Evolutionary conservation across 2,113 vertebrate genomes (phyloP), one percentile per base, ranked within the genome.

Genomic region (Psophia crepitans): DNA sequence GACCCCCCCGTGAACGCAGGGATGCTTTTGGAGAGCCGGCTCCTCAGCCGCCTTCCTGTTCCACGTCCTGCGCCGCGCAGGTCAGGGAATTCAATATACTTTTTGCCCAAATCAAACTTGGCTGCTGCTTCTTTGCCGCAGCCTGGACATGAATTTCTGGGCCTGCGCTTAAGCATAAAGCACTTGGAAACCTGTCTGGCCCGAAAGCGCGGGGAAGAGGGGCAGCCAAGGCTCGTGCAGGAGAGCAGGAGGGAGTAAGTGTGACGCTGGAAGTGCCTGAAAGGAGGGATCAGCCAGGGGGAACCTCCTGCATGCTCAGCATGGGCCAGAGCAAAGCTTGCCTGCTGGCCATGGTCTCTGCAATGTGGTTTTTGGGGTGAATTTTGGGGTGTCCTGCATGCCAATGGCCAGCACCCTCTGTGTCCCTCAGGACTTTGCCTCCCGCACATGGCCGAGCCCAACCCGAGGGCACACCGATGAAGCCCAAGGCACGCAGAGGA

Each of bases 11-110:
- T 20, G 53, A 23, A 49, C 0, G 0, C 22, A 22, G 43, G 18
- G 80, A 15, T 35, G 41, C 57, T 91, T 91, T 54, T 41, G 64
- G 32, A 37, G 57, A 64, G 11, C 39, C 0, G 2, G 12, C 26
- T n/a, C 44, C 3, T 1, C 5, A 1, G 17, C 51, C 5, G 0
- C 84, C 22, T 69, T 37, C 51, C 69, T 10, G 0, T 43, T 46
- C 54, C 33, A 6, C 7, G 1, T 77, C 60, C 81, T 58, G n/a
- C 4, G 2, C 43, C 53, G 81, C 27, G 32, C 41, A 30, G 60
- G 18, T 39, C 35, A 28, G 80, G 43, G 68, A 81, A 94, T 61
- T 70, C 73, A 21, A 8, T 39, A 19, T 9, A 1, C n/a, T 53
- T 69, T 83, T 88, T 77, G 6, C 70, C 75, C 68, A 46, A 69